A percentile compares a stretch with the other conserved stretches of the same genome.
These are phyloP conservation scores for Sisor rabdophorus DNA, from an alignment of 2,113 vertebrate species.

Conservation along the genomic window DNA sequence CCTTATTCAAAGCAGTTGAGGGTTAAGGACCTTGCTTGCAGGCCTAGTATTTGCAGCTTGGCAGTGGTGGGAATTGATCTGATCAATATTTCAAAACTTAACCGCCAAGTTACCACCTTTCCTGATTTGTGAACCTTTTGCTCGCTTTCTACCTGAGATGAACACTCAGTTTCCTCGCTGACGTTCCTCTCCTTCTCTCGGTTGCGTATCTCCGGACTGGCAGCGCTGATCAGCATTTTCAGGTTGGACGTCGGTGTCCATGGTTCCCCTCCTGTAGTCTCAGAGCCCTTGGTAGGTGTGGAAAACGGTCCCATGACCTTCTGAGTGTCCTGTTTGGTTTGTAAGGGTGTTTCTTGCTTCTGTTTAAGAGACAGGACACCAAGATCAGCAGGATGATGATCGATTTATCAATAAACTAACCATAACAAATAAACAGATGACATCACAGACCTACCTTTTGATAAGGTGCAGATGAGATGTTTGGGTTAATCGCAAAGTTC, in stretches of 20 bases:
- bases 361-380: slow-evolving; percentile 12
- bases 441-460: slow-evolving; percentile 44
- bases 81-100: too few relatives aligned
- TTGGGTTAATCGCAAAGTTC: slow-evolving; percentile 20
- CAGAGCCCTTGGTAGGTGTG: slow-evolving; percentile 82
- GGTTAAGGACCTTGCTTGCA: too few relatives aligned
- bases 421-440: neutral
- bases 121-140: too few relatives aligned
- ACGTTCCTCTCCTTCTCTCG: slow-evolving; percentile 76
- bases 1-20: too few relatives aligned
- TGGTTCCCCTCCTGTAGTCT: slow-evolving; percentile 75
- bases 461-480: slow-evolving; percentile 10
- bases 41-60: too few relatives aligned
- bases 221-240: slow-evolving; percentile 93
- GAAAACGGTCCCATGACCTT: slow-evolving; percentile 72
- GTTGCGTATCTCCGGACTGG: slow-evolving; percentile 91
- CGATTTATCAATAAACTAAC: neutral
- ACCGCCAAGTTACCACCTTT: too few relatives aligned
- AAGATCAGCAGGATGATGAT: neutral
- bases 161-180: slow-evolving; percentile 61
- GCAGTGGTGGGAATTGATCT: too few relatives aligned
- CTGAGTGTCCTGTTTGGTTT: slow-evolving; percentile 62
- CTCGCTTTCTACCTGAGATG: slow-evolving; percentile 68
- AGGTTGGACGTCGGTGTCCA: slow-evolving; percentile 96
- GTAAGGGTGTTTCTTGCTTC: slow-evolving; percentile 67